A percentile compares a stretch with the other conserved stretches of the same genome.
Conservation (phyloP, 2,888 invertebrate species). For the Chalcosyrphus nemorum region DNA sequence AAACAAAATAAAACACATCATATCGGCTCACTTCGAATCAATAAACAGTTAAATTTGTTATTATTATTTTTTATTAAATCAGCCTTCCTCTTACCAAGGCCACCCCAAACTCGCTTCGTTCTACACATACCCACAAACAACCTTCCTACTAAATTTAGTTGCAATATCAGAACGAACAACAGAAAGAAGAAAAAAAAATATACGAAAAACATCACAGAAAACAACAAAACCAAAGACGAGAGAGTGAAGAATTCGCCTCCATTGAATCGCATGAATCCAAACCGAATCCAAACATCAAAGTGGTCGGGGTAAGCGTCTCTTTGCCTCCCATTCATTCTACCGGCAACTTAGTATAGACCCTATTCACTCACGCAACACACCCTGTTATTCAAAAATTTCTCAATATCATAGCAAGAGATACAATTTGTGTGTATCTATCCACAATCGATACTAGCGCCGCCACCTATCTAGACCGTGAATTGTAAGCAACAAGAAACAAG, state of each 20-base stretch:
- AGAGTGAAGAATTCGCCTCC: slow-evolving; percentile 60
- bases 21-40: slow-evolving; percentile 7
- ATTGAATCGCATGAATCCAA: slow-evolving; percentile 57
- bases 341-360: not conserved
- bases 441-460: slow-evolving; percentile 57
- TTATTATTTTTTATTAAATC: slow-evolving; percentile 33
- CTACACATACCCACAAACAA: slow-evolving; percentile 26
- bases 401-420: slow-evolving; percentile 48
- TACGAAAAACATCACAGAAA: slow-evolving; percentile 3
- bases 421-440: slow-evolving; percentile 63
- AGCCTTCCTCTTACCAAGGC: slow-evolving; percentile 46
- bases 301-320: slow-evolving; percentile 70
- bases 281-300: slow-evolving; percentile 24
- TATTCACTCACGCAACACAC: slow-evolving; percentile 60
- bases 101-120: slow-evolving; percentile 12
- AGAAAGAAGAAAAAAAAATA: not conserved
- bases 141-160: slow-evolving; percentile 57
- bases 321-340: slow-evolving; percentile 44
- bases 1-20: not conserved
- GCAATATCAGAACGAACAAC: slow-evolving; percentile 39
- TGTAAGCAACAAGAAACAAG: slow-evolving; percentile 53
- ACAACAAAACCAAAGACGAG: slow-evolving; percentile 24
- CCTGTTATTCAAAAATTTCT: slow-evolving; percentile 38
- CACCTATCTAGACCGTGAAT: slow-evolving; percentile 20
- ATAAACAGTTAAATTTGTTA: slow-evolving; percentile 51